phyloP scores from a whole-genome alignment of 1,140 invertebrate species.

The Dinoponera quadriceps region DNA sequence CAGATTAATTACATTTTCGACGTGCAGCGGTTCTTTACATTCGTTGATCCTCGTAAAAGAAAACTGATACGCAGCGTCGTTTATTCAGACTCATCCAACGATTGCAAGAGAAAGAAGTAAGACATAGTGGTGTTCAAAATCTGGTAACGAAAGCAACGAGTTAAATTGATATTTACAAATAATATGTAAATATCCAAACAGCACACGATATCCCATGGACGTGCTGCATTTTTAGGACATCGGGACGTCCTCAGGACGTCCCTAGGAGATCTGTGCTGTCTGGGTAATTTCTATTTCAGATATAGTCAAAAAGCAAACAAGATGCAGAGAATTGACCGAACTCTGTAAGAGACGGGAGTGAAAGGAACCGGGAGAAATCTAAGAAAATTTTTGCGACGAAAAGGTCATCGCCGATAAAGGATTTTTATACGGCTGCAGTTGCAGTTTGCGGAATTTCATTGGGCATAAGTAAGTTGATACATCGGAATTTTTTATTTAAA shows the following conservation, averaged over 20 bases:
- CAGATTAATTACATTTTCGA: background rate
- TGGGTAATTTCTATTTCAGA: no score
- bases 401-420: no score
- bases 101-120: slow-evolving; percentile 48
- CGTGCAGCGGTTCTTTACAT: background rate
- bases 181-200: slow-evolving; percentile 11
- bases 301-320: no score
- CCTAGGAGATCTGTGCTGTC: no score
- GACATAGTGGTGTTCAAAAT: slow-evolving; percentile 41
- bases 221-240: no score
- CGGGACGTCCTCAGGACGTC: no score
- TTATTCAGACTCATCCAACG: slow-evolving; percentile 12
- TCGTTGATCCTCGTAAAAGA: background rate
- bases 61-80: background rate
- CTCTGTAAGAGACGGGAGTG: background rate
- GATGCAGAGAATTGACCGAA: slow-evolving; percentile 12
- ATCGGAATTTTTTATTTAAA: no score
- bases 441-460: background rate
- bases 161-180: slow-evolving; percentile 62
- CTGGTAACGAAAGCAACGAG: slow-evolving; percentile 39
- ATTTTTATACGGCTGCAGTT: no score
- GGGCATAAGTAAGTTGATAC: no score
- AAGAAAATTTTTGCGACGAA: no score
- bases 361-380: background rate
- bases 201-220: no score